These are phyloP conservation scores for Pluvianellus socialis DNA, from an alignment of 2,113 vertebrate genomes.

Conservation along the genomic window DNA sequence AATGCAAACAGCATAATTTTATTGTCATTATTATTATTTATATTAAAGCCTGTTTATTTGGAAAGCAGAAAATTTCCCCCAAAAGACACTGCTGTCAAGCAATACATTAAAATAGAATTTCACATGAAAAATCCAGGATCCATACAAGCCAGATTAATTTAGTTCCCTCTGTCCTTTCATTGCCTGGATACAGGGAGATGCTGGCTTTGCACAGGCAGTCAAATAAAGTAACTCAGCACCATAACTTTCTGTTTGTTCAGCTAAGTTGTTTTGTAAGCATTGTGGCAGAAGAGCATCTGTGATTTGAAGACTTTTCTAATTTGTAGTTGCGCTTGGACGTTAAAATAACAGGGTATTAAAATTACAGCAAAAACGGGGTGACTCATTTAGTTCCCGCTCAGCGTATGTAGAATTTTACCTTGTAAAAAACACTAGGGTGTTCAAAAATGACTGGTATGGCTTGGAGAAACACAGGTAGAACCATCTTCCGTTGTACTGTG, in stretches of 20 bases:
- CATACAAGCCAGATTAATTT: background rate
- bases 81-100: background rate
- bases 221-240: background rate
- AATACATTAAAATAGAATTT: background rate
- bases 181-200: background rate
- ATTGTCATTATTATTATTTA: background rate
- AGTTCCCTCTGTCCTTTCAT: background rate
- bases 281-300: background rate
- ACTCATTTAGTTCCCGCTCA: background rate
- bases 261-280: background rate
- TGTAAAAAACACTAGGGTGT: background rate
- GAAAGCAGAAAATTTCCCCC: background rate
- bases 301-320: background rate
- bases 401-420: background rate
- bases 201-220: background rate
- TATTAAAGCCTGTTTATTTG: background rate
- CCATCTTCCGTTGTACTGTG: background rate
- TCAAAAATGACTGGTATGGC: background rate
- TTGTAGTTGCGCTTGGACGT: background rate
- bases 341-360: background rate
- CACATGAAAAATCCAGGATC: background rate
- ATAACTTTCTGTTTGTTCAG: background rate
- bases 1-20: background rate
- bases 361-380: background rate
- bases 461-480: background rate